These are phyloP conservation scores for Eupithecia inturbata DNA, from an alignment of 2,888 invertebrate species.

Conservation along the genomic window DNA sequence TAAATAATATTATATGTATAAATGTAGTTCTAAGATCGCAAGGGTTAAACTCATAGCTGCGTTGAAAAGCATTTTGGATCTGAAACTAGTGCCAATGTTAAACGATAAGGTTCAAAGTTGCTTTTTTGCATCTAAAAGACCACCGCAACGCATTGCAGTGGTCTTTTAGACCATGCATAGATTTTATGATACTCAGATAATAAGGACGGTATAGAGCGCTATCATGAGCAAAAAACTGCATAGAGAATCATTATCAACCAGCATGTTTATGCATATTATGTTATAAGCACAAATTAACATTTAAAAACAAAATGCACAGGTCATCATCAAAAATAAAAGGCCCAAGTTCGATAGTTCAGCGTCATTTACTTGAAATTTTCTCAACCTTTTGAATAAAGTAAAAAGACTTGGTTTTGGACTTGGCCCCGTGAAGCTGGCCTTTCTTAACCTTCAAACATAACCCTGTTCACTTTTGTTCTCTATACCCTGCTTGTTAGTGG, in stretches of 20 bases:
- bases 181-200: slow-evolving; percentile 26
- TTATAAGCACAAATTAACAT: background rate
- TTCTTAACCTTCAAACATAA: slow-evolving; percentile 5
- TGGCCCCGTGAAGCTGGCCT: background rate
- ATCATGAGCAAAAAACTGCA: background rate
- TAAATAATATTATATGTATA: slow-evolving; percentile 67
- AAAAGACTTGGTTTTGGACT: background rate
- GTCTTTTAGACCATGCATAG: slow-evolving; percentile 34
- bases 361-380: background rate
- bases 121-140: too few relatives aligned
- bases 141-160: slow-evolving; percentile 26
- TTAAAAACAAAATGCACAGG: background rate
- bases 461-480: slow-evolving; percentile 32
- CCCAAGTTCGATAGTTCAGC: background rate
- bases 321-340: background rate
- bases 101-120: slow-evolving; percentile 27
- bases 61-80: slow-evolving; percentile 29
- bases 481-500: slow-evolving; percentile 23
- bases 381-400: too few relatives aligned
- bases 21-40: slow-evolving; percentile 24
- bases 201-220: slow-evolving; percentile 27
- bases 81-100: slow-evolving; percentile 34
- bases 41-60: slow-evolving; percentile 36
- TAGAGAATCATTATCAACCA: background rate
- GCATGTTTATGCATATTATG: too few relatives aligned